Conservation (phyloP, 2,113 vertebrate species). For the Pedionomus torquatus region DNA sequence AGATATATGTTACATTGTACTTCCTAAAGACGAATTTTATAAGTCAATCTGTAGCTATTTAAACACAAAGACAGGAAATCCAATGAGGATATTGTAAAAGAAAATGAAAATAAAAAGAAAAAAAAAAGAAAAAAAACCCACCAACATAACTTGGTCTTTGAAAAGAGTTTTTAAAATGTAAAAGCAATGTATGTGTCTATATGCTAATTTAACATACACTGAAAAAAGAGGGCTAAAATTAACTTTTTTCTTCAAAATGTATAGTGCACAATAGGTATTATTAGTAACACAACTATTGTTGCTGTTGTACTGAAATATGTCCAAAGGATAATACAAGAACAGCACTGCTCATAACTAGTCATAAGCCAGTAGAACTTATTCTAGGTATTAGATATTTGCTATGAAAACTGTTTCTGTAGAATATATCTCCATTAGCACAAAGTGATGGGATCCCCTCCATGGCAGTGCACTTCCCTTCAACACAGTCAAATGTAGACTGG, state of each 20-base stretch:
- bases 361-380: background rate
- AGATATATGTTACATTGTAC: background rate
- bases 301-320: background rate
- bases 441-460: background rate
- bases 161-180: background rate
- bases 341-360: background rate
- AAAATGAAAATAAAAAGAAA: too few relatives aligned
- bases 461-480: background rate
- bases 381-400: background rate
- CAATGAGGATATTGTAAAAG: background rate
- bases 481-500: background rate
- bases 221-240: background rate
- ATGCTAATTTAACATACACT: background rate
- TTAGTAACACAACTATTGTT: background rate
- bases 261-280: background rate
- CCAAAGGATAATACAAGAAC: background rate
- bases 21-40: background rate
- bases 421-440: background rate
- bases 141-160: background rate
- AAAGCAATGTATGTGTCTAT: background rate
- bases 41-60: background rate
- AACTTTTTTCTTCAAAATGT: background rate
- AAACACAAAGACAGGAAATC: background rate
- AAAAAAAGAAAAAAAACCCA: accelerated
- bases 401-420: background rate